Evolutionary conservation across 2,113 vertebrate genomes (phyloP).

Genomic region (Blennius ocellaris): DNA sequence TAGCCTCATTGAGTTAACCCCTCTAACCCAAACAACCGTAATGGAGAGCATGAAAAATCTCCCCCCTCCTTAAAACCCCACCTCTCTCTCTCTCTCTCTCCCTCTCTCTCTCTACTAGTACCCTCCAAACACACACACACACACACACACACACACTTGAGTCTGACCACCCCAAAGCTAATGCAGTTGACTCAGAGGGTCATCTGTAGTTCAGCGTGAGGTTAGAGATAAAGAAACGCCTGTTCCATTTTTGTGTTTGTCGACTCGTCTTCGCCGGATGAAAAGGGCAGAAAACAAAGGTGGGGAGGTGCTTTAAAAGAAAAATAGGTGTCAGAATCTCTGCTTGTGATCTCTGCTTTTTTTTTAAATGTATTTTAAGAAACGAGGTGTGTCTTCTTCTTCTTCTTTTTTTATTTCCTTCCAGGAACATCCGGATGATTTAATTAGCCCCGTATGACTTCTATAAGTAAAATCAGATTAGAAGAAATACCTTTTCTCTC

Average conservation of each 20-base stretch:
- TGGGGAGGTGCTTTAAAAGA: not conserved
- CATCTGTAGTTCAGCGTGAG: slow-evolving; percentile 80
- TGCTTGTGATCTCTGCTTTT: not conserved
- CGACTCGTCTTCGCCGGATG: slow-evolving; percentile 36
- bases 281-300: slow-evolving; percentile 30
- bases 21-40: slow-evolving; percentile 80
- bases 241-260: slow-evolving; percentile 53
- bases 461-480: slow-evolving; percentile 45
- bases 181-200: slow-evolving; percentile 82
- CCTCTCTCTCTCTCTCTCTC: slow-evolving; percentile 13
- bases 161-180: slow-evolving; percentile 79
- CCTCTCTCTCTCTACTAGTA: too few relatives aligned
- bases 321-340: not conserved
- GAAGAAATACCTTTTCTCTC: not conserved
- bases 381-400: not conserved
- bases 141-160: slow-evolving; percentile 29
- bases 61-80: slow-evolving; percentile 1
- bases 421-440: not conserved
- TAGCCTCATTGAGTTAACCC: slow-evolving; percentile 81
- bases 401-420: not conserved
- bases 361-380: slow-evolving; percentile 9
- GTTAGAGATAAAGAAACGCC: slow-evolving; percentile 76
- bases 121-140: not conserved
- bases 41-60: slow-evolving; percentile 75
- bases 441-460: slow-evolving; percentile 39